phyloP scores from a whole-genome alignment of 1,140 invertebrate species.

The Neodiprion pinetum region DNA sequence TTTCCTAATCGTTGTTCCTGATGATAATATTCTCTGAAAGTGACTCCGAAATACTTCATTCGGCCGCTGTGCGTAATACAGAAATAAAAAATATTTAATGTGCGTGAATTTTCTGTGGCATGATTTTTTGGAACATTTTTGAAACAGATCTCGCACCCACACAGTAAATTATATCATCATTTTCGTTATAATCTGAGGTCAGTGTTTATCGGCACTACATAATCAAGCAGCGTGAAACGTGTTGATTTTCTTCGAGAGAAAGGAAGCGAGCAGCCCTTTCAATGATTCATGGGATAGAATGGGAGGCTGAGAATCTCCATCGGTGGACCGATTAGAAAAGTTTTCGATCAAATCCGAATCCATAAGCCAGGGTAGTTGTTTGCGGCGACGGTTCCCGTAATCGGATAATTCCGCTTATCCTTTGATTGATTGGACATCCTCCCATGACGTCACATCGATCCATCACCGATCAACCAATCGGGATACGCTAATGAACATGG shows the following conservation, averaged over 20 bases:
- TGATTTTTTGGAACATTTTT: too few relatives aligned
- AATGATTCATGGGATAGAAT: conserved; percentile 21
- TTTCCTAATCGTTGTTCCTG: neutral
- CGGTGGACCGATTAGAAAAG: conserved; percentile 32
- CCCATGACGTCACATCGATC: conserved; percentile 39
- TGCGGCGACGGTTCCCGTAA: conserved; percentile 37
- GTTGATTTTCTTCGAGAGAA: conserved; percentile 3
- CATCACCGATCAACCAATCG: conserved; percentile 43
- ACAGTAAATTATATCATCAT: too few relatives aligned
- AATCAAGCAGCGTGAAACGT: neutral
- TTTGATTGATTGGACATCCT: conserved; percentile 49
- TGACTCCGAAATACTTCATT: neutral
- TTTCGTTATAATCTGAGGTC: too few relatives aligned
- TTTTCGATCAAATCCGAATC: conserved; percentile 47
- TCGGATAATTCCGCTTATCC: conserved; percentile 52
- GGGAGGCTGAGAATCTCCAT: neutral
- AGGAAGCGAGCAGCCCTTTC: neutral
- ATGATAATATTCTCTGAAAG: neutral
- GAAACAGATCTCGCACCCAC: too few relatives aligned
- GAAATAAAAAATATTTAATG: too few relatives aligned
- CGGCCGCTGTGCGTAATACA: too few relatives aligned
- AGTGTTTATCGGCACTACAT: too few relatives aligned
- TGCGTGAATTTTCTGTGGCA: too few relatives aligned
- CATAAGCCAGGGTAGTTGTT: conserved; percentile 44
- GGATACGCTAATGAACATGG: conserved; percentile 42